Base-by-base conservation (phyloP, 1,140 invertebrate genomes). In the Heliconius nattereri region DNA sequence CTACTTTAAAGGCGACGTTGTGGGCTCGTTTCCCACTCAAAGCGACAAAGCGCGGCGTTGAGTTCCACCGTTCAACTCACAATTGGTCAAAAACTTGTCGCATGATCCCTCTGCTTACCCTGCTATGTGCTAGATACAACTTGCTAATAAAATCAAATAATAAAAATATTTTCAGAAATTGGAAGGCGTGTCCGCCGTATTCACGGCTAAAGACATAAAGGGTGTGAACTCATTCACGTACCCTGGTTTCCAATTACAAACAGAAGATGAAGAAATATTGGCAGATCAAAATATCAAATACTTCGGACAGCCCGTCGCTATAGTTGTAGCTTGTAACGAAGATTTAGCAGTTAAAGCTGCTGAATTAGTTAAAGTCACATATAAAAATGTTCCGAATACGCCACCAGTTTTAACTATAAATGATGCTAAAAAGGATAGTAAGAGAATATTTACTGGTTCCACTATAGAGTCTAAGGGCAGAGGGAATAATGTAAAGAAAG, bases 221-320 rank as follows among this genome's bases (percentile, higher is more conserved):
- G 97, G 97, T 0, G 90, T 90, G 79, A 97, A 97, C 89, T 85
- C 90, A 6, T 96, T 94, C 45, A 89, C 86, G 0, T 83, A 85
- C 2, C 86, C 87, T 1, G 88, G 89, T 9, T 77, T 90, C 49
- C 90, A 86, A 75, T 76, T 93, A 2, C 75, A 89, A 74, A 82
- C 77, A 5, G 92, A 94, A 79, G 90, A 95, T 52, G 95, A 96
- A 90, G 94, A 95, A 84, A 94, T 96, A 66, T 92, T 96, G 72
- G 95, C 94, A 52, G 86, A 89, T 40, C 89, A 87, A 1, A 89
- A 89, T 8, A 95, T 98, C 0, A 86, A 94, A 35, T 97, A 95
- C 86, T 96, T 96, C 71, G 97, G 97, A 1, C 97, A 98, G 89
- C 96, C 97, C 0, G 87, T 98, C 3, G 98, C 97, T 0, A 92